phyloP scores from a whole-genome alignment of 1,140 invertebrate genomes.

The Sitobion miscanthi region DNA sequence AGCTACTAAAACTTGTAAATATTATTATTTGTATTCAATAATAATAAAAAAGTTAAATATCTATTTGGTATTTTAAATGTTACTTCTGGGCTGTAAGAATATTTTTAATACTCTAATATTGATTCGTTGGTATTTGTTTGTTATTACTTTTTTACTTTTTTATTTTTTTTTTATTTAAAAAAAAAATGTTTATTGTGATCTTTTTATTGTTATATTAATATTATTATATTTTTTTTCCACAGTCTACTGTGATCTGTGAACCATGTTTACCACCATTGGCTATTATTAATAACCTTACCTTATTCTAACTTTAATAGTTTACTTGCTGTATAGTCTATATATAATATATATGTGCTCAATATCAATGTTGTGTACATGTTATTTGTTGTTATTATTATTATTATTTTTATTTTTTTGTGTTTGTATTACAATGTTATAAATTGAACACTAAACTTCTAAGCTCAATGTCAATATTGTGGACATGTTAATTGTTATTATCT shows the following conservation, averaged over 20 bases:
- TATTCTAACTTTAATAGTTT: conserved; percentile 4
- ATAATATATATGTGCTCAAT: conserved; percentile 34
- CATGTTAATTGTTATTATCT: conserved; percentile 26
- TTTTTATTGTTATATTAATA: conserved; percentile 31
- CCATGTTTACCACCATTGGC: not conserved
- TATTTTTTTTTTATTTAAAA: not conserved
- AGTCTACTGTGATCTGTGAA: not conserved
- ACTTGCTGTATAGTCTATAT: not conserved
- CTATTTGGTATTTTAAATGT: not conserved
- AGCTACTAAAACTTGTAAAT: not conserved
- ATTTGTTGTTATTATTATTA: conserved; percentile 31
- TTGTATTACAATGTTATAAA: not conserved
- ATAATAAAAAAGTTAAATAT: not conserved
- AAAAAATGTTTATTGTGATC: conserved; percentile 31
- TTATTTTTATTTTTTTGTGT: not conserved
- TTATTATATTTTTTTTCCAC: not conserved
- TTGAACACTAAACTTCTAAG: conserved; percentile 23
- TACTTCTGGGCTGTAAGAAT: not conserved
- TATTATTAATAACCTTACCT: not conserved
- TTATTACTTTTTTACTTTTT: conserved; percentile 26
- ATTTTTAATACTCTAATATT: not conserved
- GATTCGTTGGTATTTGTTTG: conserved; percentile 16
- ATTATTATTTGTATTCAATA: not conserved
- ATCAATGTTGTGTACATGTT: conserved; percentile 38
- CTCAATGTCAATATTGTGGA: conserved; percentile 39